Evolutionary conservation across 2,888 invertebrate species (phyloP), one percentile per base, ranked within the genome.

Genomic region (Pyrochroa serraticornis): DNA sequence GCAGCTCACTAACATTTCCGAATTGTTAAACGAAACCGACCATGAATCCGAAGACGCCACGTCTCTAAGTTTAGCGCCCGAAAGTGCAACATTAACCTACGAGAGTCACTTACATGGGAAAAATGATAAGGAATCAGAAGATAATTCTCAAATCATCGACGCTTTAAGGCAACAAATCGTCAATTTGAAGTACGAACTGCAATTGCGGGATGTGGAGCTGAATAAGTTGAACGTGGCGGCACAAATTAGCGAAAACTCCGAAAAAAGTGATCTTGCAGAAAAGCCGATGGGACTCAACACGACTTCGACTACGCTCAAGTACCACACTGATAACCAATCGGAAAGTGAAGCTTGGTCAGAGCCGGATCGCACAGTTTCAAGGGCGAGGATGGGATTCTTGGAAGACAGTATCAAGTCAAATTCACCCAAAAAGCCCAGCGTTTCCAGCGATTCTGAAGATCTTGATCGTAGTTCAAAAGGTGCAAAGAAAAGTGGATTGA

Each of bases 341-440:
- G 93, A 93, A 73, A 92, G 92, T 0, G 93, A 94, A 74, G 87
- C 90, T 32, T 93, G 93, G 88, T 93, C 93, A 0, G 93, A 93
- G 73, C 93, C 93, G 0, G 93, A 93, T 73, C 83, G 92, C 41
- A 87, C 86, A 58, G 92, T 93, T 1, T 93, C 93, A 0, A 79
- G 88, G 58, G 92, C 90, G 0, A 84, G 93, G 61, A 92, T 93
- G 14, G 93, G 93, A 0, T 72, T 88, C 1, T 76, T 52, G 6
- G 82, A 36, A 77, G 81, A 38, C 80, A 82, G 35, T 75, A 81
- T 43, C 70, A 82, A 47, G 81, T 80, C 1, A 68, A 82, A 71
- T 78, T 80, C 35, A 79, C 80, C 6, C 10, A 58, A 55, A 42
- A 41, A 43, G 6, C 10, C 34, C 1, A 43, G 46, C 30, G 10